These are phyloP conservation scores for Podarcis cretensis DNA, from an alignment of 2,113 vertebrate species.

Conservation along the genomic window DNA sequence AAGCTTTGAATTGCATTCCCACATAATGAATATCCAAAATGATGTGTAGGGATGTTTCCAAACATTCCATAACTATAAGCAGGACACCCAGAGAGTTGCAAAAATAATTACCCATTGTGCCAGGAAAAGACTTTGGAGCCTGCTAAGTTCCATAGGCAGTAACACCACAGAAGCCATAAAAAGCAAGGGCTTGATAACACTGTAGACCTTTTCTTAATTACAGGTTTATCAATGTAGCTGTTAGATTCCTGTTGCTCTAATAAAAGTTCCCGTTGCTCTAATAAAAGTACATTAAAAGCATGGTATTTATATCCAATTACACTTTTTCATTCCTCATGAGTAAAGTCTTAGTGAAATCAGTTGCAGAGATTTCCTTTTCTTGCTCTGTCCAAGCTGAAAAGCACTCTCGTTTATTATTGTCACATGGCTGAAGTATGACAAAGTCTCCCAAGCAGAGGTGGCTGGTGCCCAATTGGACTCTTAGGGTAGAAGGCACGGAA, in stretches of 20 bases:
- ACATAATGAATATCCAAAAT: not conserved
- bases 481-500: too few species aligned
- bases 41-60: not conserved
- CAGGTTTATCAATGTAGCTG: not conserved
- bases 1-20: not conserved
- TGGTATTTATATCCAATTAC: constrained; percentile 21
- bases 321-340: constrained; percentile 2
- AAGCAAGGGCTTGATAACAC: constrained; percentile 19
- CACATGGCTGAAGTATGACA: not conserved
- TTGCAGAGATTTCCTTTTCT: not conserved
- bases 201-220: constrained; percentile 25
- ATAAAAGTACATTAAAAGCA: constrained; percentile 18
- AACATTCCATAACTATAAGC: not conserved
- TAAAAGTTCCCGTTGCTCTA: constrained; percentile 13
- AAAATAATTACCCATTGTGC: not conserved
- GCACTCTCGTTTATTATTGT: not conserved
- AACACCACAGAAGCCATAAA: constrained; percentile 27
- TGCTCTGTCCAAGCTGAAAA: not conserved
- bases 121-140: constrained; percentile 1
- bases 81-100: not conserved
- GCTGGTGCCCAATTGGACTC: too few species aligned
- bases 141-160: constrained; percentile 1
- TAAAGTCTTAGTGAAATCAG: constrained; percentile 8
- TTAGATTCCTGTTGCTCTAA: not conserved
- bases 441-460: not conserved